phyloP scores from a whole-genome alignment of 2,888 invertebrate species.

The Eurois occulta region DNA sequence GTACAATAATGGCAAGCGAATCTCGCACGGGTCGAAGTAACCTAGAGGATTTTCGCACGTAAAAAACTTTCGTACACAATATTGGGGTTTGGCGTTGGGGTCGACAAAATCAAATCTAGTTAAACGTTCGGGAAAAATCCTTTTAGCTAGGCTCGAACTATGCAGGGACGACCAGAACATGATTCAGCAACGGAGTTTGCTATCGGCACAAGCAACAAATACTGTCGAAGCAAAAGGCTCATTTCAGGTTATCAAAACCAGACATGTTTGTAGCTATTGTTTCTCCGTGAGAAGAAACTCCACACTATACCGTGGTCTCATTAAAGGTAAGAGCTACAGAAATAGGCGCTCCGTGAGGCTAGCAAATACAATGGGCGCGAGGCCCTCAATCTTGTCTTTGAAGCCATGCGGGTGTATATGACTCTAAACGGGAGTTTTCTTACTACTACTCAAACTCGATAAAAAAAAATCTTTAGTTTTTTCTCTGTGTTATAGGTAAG shows the following conservation, averaged over 20 bases:
- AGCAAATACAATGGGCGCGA: conserved; percentile 40
- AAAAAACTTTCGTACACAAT: background rate
- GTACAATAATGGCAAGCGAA: background rate
- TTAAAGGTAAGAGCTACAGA: conserved; percentile 45
- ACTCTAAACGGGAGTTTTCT: conserved; percentile 29
- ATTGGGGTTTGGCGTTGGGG: background rate
- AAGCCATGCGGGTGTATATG: conserved; percentile 41
- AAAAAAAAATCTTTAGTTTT: background rate
- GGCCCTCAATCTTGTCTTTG: conserved; percentile 58
- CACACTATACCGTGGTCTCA: conserved; percentile 5
- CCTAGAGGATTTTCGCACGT: background rate
- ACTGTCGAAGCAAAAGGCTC: background rate
- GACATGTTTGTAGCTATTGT: background rate
- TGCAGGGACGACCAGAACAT: background rate
- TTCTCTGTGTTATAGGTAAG: too few relatives aligned
- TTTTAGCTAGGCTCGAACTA: background rate
- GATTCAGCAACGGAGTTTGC: background rate
- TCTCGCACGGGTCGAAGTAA: background rate
- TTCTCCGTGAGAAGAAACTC: conserved; percentile 10
- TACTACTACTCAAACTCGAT: conserved; percentile 47
- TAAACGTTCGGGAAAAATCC: background rate
- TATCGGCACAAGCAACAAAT: background rate
- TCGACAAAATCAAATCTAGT: background rate
- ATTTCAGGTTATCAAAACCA: background rate
- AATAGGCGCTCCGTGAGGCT: conserved; percentile 45